A percentile compares a stretch with the other conserved stretches of the same genome.
These are phyloP conservation scores for Drosophila mayri DNA, from an alignment of 1,140 invertebrate species.

Conservation along the genomic window DNA sequence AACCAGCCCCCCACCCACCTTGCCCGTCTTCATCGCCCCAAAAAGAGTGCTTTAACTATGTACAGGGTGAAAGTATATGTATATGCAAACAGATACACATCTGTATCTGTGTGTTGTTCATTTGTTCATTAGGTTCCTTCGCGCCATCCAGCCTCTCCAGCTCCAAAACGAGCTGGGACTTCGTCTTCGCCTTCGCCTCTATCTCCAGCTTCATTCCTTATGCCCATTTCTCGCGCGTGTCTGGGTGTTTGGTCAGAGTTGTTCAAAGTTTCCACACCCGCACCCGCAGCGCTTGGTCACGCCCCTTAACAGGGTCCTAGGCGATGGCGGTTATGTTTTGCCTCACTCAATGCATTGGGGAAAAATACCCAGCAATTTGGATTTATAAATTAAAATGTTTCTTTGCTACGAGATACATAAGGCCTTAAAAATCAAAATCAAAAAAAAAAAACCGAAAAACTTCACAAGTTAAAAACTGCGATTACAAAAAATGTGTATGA, in stretches of 20 bases:
- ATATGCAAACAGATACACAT: constrained; percentile 31
- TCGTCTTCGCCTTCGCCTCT: neutral
- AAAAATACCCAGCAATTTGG: neutral
- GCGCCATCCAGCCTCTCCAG: constrained; percentile 24
- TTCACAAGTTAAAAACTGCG: neutral
- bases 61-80: constrained; percentile 25
- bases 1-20: neutral
- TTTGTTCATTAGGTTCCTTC: constrained; percentile 76
- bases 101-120: constrained; percentile 41
- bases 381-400: neutral
- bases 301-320: constrained; percentile 52
- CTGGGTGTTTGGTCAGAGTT: constrained; percentile 37
- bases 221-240: constrained; percentile 36
- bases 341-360: constrained; percentile 7
- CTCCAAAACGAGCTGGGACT: neutral
- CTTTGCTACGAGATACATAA: neutral
- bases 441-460: too few species aligned
- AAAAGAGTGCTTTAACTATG: constrained; percentile 20
- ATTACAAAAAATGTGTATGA: neutral
- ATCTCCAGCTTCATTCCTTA: neutral
- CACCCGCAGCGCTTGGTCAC: constrained; percentile 1
- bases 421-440: too few species aligned
- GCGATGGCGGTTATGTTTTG: constrained; percentile 39
- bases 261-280: constrained; percentile 39
- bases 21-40: neutral